Percentiles rank a stretch among this genome's conserved stretches.
Conservation (phyloP, 2,113 vertebrate genomes). For the Rostratula benghalensis region DNA sequence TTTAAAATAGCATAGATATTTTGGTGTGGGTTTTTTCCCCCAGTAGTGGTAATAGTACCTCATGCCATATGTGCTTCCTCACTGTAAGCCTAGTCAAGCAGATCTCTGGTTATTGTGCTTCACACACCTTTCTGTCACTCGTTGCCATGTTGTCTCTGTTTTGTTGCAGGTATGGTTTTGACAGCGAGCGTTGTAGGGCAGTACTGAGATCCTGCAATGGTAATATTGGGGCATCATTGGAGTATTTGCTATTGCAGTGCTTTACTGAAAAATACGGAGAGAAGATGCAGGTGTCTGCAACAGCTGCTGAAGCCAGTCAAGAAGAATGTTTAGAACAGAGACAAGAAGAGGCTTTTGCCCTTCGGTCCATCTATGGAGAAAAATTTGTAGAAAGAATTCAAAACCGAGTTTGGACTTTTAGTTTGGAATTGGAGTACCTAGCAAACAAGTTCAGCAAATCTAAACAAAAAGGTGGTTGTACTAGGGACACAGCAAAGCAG, state of each 20-base stretch:
- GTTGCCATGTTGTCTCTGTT: not conserved
- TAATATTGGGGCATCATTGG: conserved; percentile 89
- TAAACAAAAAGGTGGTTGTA: conserved; percentile 16
- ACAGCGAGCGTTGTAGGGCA: conserved; percentile 80
- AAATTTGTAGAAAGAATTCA: conserved; percentile 91
- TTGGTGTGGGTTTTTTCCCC: not conserved
- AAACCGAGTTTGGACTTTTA: conserved; percentile 89
- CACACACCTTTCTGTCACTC: not conserved
- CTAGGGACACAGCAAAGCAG: conserved; percentile 18
- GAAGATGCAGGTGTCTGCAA: conserved; percentile 68
- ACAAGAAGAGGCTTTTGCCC: conserved; percentile 89
- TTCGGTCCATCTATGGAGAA: conserved; percentile 90
- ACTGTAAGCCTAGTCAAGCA: not conserved
- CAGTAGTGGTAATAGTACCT: not conserved
- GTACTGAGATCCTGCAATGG: conserved; percentile 82
- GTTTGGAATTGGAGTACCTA: conserved; percentile 80
- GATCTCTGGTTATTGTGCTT: not conserved
- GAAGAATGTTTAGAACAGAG: conserved; percentile 86
- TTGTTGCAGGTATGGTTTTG: conserved; percentile 88
- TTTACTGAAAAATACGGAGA: conserved; percentile 84
- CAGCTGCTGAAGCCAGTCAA: conserved; percentile 57
- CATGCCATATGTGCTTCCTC: not conserved
- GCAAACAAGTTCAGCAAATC: conserved; percentile 53
- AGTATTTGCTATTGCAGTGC: conserved; percentile 85
- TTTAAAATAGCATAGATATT: not conserved